Conservation (phyloP, 2,888 invertebrate species). For the Lasioglossum zephyrum region DNA sequence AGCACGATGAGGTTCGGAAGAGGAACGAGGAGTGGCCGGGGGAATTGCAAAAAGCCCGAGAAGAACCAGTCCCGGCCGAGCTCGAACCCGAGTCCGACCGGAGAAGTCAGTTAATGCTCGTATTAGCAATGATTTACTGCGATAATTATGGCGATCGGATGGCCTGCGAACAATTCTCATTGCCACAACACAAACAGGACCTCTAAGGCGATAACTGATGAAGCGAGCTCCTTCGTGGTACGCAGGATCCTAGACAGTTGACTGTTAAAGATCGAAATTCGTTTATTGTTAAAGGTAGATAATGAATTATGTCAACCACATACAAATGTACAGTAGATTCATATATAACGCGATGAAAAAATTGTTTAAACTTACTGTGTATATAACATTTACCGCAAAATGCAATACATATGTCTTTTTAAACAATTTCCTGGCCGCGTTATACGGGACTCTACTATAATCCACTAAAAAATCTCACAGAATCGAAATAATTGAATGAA, state of each 20-base stretch:
- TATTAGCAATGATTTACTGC: conserved; percentile 56
- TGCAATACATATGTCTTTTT: too few relatives aligned
- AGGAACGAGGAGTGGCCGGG: conserved; percentile 16
- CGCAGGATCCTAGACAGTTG: background rate
- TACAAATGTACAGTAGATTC: too few relatives aligned
- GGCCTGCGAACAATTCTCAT: conserved; percentile 7
- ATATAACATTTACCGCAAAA: too few relatives aligned
- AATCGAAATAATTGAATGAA: background rate
- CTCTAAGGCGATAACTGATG: background rate
- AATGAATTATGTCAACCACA: too few relatives aligned
- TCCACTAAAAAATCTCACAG: background rate
- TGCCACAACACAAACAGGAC: background rate
- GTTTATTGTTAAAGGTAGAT: too few relatives aligned
- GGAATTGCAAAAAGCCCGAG: conserved; percentile 9
- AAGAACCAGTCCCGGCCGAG: conserved; percentile 58
- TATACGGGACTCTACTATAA: too few relatives aligned
- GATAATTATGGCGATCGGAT: conserved; percentile 49
- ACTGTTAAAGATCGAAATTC: background rate
- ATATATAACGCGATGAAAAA: too few relatives aligned
- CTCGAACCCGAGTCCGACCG: conserved; percentile 12
- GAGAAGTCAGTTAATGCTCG: conserved; percentile 32
- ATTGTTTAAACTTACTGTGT: too few relatives aligned
- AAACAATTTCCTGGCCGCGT: too few relatives aligned
- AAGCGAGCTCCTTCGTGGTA: background rate
- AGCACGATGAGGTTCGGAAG: conserved; percentile 39